phyloP scores from a whole-genome alignment of 2,113 vertebrate genomes.

The Myiozetetes cayanensis region DNA sequence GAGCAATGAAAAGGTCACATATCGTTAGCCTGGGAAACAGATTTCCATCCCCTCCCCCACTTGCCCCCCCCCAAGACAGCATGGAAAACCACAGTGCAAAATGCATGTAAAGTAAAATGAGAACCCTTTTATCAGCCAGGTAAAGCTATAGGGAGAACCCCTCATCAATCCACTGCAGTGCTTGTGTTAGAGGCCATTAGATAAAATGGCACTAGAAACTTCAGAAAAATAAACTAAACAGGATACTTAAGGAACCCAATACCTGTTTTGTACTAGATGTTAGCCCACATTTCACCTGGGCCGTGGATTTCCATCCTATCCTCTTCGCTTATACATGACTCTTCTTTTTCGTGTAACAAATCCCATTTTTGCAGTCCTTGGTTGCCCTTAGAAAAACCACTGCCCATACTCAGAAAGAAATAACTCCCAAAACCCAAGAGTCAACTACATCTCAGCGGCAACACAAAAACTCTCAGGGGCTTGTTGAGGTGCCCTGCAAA shows the following conservation, averaged over 20 bases:
- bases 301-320: neutral
- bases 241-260: neutral
- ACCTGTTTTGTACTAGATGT: neutral
- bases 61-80: neutral
- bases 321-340: rapidly evolving
- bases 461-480: neutral
- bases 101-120: neutral
- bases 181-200: neutral
- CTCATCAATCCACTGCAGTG: neutral
- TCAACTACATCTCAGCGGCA: neutral
- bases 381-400: neutral
- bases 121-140: neutral
- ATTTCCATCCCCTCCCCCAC: neutral
- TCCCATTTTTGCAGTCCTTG: neutral
- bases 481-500: neutral
- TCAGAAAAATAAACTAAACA: neutral
- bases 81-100: neutral
- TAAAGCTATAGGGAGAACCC: neutral
- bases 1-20: neutral
- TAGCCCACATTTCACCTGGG: neutral
- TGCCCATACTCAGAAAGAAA: neutral
- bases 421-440: neutral
- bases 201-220: neutral
- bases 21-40: neutral
- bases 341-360: neutral